These are phyloP conservation scores for Octopus sinensis DNA, from an alignment of 1,140 invertebrate species.

Conservation along the genomic window DNA sequence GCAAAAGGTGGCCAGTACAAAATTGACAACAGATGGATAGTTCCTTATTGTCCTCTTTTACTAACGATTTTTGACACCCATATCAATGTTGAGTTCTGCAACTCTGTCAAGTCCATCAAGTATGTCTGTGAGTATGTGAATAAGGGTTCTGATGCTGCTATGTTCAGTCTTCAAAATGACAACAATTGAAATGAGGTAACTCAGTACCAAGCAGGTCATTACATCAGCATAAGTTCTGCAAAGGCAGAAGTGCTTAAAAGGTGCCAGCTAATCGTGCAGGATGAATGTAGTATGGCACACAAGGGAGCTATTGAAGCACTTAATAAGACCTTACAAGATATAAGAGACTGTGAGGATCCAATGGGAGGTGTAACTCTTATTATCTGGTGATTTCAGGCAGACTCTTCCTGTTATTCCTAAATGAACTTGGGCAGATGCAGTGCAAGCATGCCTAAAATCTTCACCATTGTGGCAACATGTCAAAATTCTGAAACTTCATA, in stretches of 20 bases:
- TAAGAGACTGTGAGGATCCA: constrained; percentile 32
- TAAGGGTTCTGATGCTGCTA: neutral
- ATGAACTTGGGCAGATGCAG: constrained; percentile 19
- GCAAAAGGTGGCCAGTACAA: neutral
- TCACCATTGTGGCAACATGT: constrained; percentile 33
- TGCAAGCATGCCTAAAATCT: constrained; percentile 40
- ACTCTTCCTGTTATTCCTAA: constrained; percentile 23
- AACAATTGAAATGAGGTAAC: neutral
- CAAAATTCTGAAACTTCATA: constrained; percentile 18
- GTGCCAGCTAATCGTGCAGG: constrained; percentile 35
- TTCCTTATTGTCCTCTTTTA: neutral
- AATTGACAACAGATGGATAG: neutral
- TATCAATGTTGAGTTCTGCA: neutral
- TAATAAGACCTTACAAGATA: constrained; percentile 30
- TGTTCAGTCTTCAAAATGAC: neutral
- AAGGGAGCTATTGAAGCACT: constrained; percentile 30
- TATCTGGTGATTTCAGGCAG: constrained; percentile 36
- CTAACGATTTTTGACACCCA: neutral
- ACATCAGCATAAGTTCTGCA: neutral
- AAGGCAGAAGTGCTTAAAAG: constrained; percentile 26
- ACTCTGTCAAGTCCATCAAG: too few species aligned
- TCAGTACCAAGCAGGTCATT: neutral
- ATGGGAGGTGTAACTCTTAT: constrained; percentile 40
- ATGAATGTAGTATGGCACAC: constrained; percentile 39
- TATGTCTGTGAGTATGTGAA: neutral